A percentile compares a stretch with the other conserved stretches of the same genome.
These are phyloP conservation scores for Lerista edwardsae DNA, from an alignment of 2,797 vertebrate genomes.

Conservation along the genomic window DNA sequence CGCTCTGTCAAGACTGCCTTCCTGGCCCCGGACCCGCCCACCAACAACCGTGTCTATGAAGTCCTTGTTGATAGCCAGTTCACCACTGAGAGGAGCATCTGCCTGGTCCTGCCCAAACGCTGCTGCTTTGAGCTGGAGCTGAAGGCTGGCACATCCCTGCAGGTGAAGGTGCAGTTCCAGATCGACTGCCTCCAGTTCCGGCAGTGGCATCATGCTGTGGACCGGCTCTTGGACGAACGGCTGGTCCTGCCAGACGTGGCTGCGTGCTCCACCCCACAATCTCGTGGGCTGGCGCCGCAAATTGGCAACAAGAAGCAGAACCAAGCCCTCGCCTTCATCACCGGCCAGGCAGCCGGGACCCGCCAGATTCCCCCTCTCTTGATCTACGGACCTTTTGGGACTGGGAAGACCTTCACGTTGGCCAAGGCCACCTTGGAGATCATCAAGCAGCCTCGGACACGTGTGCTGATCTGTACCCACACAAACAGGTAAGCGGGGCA, in stretches of 20 bases:
- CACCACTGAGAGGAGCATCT: conserved; percentile 73
- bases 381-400: conserved; percentile 94
- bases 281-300: neutral
- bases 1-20: conserved; percentile 80
- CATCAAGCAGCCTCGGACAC: conserved; percentile 72
- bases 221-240: conserved; percentile 78
- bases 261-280: conserved; percentile 75
- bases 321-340: conserved; percentile 82
- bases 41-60: conserved; percentile 80
- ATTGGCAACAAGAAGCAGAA: conserved; percentile 85
- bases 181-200: conserved; percentile 83
- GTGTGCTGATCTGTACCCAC: conserved; percentile 90
- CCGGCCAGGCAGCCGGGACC: conserved; percentile 52
- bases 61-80: conserved; percentile 75
- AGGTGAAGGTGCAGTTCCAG: conserved; percentile 92
- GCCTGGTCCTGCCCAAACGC: conserved; percentile 79
- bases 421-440: conserved; percentile 86
- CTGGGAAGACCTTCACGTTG: conserved; percentile 91
- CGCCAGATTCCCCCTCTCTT: conserved; percentile 83
- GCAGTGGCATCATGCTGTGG: conserved; percentile 86
- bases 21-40: conserved; percentile 73
- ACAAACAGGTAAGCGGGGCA: conserved; percentile 82
- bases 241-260: conserved; percentile 84
- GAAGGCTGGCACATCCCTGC: conserved; percentile 43
- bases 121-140: conserved; percentile 84